Percentiles rank a stretch among this genome's conserved stretches.
These are phyloP conservation scores for Acrocephalus arundinaceus DNA, from an alignment of 2,113 vertebrate genomes.

Conservation along the genomic window DNA sequence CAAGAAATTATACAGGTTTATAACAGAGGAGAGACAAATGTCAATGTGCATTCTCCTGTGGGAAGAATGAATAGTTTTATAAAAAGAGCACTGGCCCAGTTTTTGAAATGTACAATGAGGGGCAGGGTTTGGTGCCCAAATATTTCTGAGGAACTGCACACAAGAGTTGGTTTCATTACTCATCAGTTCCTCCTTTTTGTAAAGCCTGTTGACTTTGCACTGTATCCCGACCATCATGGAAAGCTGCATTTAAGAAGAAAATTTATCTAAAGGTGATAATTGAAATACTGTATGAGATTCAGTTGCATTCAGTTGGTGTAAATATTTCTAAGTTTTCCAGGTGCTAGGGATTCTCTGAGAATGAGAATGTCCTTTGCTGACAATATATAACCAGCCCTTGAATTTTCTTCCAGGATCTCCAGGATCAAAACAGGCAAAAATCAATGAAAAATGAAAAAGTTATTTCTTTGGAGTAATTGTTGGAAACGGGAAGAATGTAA, in stretches of 20 bases:
- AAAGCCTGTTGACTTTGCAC: not conserved
- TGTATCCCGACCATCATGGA: not conserved
- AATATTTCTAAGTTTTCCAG: not conserved
- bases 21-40: slow-evolving; percentile 39
- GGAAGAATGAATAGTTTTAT: not conserved
- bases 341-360: not conserved
- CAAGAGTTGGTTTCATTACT: not conserved
- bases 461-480: not conserved
- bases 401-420: not conserved
- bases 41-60: not conserved
- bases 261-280: not conserved
- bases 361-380: not conserved
- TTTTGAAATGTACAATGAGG: not conserved
- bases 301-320: not conserved
- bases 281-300: not conserved
- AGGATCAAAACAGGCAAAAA: not conserved
- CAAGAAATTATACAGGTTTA: slow-evolving; percentile 31
- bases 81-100: not conserved
- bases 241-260: not conserved
- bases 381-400: not conserved
- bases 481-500: not conserved
- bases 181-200: not conserved
- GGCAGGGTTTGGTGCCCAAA: not conserved
- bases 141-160: not conserved
- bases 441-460: not conserved